phyloP scores from a whole-genome alignment of 2,113 vertebrate species.

The Camelus bactrianus region DNA sequence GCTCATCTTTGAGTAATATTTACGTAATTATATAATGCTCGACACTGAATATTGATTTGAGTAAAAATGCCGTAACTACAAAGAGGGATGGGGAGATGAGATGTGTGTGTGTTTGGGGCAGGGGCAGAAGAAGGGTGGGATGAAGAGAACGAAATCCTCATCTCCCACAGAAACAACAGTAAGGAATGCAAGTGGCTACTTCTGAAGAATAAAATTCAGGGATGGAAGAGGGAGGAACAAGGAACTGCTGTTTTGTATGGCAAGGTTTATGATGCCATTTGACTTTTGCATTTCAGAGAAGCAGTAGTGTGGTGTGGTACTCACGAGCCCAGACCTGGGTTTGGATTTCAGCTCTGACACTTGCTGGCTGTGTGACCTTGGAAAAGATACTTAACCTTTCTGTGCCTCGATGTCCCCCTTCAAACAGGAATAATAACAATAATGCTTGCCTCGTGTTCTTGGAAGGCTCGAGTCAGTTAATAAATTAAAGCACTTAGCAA shows the following conservation, averaged over 20 bases:
- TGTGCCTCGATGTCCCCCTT: neutral
- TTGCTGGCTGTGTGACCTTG: neutral
- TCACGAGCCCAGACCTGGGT: neutral
- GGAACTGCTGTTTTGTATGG: neutral
- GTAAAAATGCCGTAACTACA: neutral
- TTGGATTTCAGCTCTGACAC: neutral
- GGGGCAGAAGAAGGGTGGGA: neutral
- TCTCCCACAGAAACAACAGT: neutral
- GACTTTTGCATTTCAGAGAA: neutral
- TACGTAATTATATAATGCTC: neutral
- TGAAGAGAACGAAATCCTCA: neutral
- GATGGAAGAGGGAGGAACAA: neutral
- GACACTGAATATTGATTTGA: neutral
- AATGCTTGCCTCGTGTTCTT: neutral
- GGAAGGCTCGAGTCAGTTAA: neutral
- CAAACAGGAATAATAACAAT: neutral
- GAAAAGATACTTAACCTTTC: neutral
- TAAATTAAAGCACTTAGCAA: neutral
- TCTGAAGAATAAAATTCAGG: neutral
- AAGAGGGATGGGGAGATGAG: neutral
- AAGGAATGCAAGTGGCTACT: neutral
- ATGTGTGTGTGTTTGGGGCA: neutral
- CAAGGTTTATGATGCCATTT: neutral
- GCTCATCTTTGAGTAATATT: neutral
- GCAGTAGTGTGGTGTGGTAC: accelerated